Evolutionary conservation across 1,140 invertebrate species (phyloP).

Genomic region (Leptinotarsa lineolata): DNA sequence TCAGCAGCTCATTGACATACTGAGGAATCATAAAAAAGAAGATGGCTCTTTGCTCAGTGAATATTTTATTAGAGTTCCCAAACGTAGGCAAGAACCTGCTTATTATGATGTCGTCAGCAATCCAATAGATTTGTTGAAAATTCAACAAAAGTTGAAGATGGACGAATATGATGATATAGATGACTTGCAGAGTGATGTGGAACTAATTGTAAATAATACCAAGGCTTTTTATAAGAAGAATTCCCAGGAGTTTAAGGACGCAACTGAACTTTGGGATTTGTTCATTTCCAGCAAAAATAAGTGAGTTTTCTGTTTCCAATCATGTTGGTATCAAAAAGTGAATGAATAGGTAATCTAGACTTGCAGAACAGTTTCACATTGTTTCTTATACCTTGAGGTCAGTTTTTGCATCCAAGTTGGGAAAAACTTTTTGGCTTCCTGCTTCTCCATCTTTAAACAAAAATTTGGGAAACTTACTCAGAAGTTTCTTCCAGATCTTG

Average conservation of each 20-base stretch:
- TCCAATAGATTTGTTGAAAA: slow-evolving; percentile 91
- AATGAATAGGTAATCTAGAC: no score
- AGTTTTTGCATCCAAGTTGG: no score
- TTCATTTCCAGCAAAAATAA: slow-evolving; percentile 64
- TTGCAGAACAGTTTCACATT: no score
- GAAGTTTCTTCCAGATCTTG: no score
- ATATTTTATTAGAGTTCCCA: slow-evolving; percentile 91
- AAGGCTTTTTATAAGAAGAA: slow-evolving; percentile 91
- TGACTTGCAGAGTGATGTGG: slow-evolving; percentile 84
- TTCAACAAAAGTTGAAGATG: slow-evolving; percentile 95
- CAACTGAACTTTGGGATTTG: slow-evolving; percentile 86
- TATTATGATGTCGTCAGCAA: slow-evolving; percentile 91
- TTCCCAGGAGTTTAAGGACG: slow-evolving; percentile 88
- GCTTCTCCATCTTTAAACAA: no score
- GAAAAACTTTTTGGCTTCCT: no score
- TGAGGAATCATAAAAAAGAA: slow-evolving; percentile 89
- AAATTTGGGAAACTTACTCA: no score
- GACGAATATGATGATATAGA: slow-evolving; percentile 92
- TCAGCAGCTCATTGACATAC: slow-evolving; percentile 90
- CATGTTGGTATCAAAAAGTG: neutral
- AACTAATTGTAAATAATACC: slow-evolving; percentile 87
- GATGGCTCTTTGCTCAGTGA: slow-evolving; percentile 91
- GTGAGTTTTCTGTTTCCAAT: slow-evolving; percentile 32
- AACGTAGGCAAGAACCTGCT: slow-evolving; percentile 84
- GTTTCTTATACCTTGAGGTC: no score